A percentile compares a stretch with the other conserved stretches of the same genome.
Evolutionary conservation across 2,888 invertebrate species (phyloP).

Genomic region (Diarsia mendica): DNA sequence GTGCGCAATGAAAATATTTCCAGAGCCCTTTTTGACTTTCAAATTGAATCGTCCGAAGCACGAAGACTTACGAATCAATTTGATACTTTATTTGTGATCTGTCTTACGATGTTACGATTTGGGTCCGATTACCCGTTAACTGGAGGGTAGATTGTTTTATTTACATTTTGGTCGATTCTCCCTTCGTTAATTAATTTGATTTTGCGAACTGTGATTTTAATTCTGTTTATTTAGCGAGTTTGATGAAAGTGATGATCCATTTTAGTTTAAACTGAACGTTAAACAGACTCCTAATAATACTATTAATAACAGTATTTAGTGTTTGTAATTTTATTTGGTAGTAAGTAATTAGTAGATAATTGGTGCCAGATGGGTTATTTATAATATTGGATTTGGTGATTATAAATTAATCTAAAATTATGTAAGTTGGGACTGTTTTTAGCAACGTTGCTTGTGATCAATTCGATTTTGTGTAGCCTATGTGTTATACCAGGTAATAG

Average conservation of each 20-base stretch:
- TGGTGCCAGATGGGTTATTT: background rate
- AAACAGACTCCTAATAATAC: no score
- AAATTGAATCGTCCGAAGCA: constrained; percentile 70
- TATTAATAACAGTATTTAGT: background rate
- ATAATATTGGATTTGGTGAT: background rate
- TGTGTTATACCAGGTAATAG: no score
- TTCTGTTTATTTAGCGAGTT: background rate
- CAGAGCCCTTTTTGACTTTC: constrained; percentile 78
- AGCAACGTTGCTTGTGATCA: background rate
- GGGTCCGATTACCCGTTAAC: constrained; percentile 40
- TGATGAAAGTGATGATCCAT: background rate
- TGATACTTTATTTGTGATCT: constrained; percentile 61
- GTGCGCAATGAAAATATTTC: constrained; percentile 78
- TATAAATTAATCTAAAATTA: background rate
- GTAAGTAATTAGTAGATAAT: background rate
- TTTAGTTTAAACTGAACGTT: background rate
- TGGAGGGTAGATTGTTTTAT: constrained; percentile 33
- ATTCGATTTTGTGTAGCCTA: background rate
- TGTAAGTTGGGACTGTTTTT: background rate
- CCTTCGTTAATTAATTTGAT: constrained; percentile 13
- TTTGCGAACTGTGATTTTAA: constrained; percentile 18
- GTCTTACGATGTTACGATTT: constrained; percentile 45
- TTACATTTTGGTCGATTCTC: constrained; percentile 33
- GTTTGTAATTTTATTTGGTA: background rate
- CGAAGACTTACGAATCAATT: constrained; percentile 63